phyloP scores from a whole-genome alignment of 2,888 invertebrate species.

The Schrankia costaestrigalis region DNA sequence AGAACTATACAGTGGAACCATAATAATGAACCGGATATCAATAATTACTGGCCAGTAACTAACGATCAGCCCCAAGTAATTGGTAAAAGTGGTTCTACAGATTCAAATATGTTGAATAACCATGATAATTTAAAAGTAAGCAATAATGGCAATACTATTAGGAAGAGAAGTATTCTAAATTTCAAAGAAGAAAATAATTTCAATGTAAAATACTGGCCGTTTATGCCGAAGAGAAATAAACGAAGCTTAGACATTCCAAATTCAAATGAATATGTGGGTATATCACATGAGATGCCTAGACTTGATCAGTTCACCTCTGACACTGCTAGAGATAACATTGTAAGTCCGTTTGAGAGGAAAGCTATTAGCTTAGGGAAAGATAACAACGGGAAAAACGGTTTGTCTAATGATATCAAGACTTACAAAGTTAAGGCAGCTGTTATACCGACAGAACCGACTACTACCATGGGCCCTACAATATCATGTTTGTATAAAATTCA shows the following conservation, averaged over 20 bases:
- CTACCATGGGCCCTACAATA: slow-evolving; percentile 52
- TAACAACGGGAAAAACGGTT: slow-evolving; percentile 44
- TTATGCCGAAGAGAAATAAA: slow-evolving; percentile 36
- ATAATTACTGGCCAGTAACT: slow-evolving; percentile 49
- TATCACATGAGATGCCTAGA: slow-evolving; percentile 31
- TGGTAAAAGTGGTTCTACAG: slow-evolving; percentile 51
- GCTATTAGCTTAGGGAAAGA: slow-evolving; percentile 44
- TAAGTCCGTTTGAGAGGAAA: slow-evolving; percentile 42
- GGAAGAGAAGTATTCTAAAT: slow-evolving; percentile 21
- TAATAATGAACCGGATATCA: slow-evolving; percentile 39
- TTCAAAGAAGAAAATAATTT: slow-evolving; percentile 9
- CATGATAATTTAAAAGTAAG: slow-evolving; percentile 17
- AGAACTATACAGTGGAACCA: slow-evolving; percentile 65
- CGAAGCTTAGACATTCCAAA: slow-evolving; percentile 52
- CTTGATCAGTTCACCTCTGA: slow-evolving; percentile 45
- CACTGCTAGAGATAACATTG: slow-evolving; percentile 38
- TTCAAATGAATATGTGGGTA: slow-evolving; percentile 48
- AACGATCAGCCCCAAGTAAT: slow-evolving; percentile 46
- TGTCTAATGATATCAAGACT: slow-evolving; percentile 44
- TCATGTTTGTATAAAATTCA: slow-evolving; percentile 67
- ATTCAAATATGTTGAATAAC: slow-evolving; percentile 19
- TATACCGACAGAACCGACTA: slow-evolving; percentile 43
- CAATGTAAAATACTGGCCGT: slow-evolving; percentile 27
- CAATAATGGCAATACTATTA: slow-evolving; percentile 18
- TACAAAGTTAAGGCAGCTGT: slow-evolving; percentile 51